A percentile compares a stretch with the other conserved stretches of the same genome.
Conservation (phyloP, 2,888 invertebrate species). For the Peribatodes rhomboidaria region DNA sequence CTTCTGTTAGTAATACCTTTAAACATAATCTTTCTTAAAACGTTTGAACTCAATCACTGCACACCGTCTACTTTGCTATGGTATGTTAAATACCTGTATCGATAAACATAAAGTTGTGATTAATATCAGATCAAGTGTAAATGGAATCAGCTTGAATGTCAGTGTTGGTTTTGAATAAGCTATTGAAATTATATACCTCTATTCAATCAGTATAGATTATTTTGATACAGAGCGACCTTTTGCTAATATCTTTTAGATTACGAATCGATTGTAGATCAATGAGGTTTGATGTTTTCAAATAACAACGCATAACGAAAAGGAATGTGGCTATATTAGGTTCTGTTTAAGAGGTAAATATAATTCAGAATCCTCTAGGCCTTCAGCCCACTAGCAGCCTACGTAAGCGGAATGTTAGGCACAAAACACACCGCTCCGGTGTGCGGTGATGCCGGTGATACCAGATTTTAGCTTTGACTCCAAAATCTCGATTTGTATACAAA, state of each 20-base stretch:
- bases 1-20: too few relatives aligned
- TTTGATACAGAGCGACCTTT: constrained; percentile 16
- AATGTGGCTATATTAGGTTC: not conserved
- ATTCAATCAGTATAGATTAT: constrained; percentile 12
- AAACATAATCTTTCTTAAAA: not conserved
- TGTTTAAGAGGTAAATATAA: too few relatives aligned
- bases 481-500: too few relatives aligned
- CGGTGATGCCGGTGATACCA: too few relatives aligned
- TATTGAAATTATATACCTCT: constrained; percentile 21
- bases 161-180: constrained; percentile 26
- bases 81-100: constrained; percentile 44
- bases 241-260: constrained; percentile 18
- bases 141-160: constrained; percentile 29
- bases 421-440: too few relatives aligned
- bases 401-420: too few relatives aligned
- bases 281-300: constrained; percentile 1
- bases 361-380: too few relatives aligned
- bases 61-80: not conserved
- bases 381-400: too few relatives aligned
- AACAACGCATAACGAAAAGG: not conserved
- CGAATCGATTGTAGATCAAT: constrained; percentile 18
- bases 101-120: constrained; percentile 29
- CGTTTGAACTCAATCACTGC: constrained; percentile 14
- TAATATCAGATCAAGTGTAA: constrained; percentile 37
- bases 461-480: too few relatives aligned